Percentiles rank a stretch among this genome's conserved stretches.
Conservation (phyloP, 2,888 invertebrate species). For the Sipunculus nudus region DNA sequence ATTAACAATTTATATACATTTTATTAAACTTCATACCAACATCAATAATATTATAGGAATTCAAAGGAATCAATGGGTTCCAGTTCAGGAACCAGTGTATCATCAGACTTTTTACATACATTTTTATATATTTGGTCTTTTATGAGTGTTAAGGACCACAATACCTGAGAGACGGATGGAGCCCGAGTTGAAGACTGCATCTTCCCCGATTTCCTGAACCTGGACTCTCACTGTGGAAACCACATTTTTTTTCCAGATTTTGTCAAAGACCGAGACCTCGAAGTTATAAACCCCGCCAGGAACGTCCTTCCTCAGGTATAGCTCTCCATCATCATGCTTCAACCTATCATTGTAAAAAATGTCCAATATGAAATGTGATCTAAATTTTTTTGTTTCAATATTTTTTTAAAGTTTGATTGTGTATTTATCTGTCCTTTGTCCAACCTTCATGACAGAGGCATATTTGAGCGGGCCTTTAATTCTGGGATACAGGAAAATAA, state of each 20-base stretch:
- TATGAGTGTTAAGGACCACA: no score
- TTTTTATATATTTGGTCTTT: no score
- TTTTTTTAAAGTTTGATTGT: no score
- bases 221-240: conserved; percentile 77
- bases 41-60: no score
- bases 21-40: no score
- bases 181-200: conserved; percentile 94
- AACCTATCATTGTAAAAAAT: conserved; percentile 70
- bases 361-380: neutral
- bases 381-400: neutral
- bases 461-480: no score
- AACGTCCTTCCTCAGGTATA: conserved; percentile 93
- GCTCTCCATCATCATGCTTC: conserved; percentile 92
- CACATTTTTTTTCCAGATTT: conserved; percentile 79
- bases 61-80: no score
- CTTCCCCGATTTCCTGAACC: conserved; percentile 93
- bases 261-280: conserved; percentile 85
- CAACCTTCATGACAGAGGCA: neutral
- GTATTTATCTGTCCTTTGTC: no score
- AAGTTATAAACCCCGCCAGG: conserved; percentile 85
- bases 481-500: no score
- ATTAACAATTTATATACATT: no score
- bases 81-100: no score
- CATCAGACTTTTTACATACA: no score
- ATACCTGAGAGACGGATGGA: conserved; percentile 80